Conservation (phyloP, 2,888 invertebrate genomes). For the Cistogaster globosa region DNA sequence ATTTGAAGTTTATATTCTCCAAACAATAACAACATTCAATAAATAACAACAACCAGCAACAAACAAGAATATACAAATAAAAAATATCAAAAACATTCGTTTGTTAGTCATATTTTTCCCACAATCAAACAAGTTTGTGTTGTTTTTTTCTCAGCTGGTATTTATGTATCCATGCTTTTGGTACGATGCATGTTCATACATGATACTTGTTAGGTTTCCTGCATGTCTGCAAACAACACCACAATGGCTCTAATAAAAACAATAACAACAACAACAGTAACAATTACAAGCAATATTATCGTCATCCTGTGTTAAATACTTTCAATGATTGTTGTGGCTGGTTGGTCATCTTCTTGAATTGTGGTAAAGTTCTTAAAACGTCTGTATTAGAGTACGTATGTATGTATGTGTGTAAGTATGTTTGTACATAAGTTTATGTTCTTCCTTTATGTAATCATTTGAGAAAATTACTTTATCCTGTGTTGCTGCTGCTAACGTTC, state of each 20-base stretch:
- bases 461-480: conserved; percentile 71
- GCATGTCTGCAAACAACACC: conserved; percentile 49
- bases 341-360: not conserved
- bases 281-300: conserved; percentile 22
- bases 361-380: not conserved
- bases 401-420: no score
- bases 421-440: not conserved
- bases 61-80: no score
- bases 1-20: no score
- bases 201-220: conserved; percentile 71
- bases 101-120: conserved; percentile 66
- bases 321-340: conserved; percentile 39
- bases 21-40: no score
- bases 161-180: conserved; percentile 24
- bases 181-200: conserved; percentile 54
- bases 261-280: conserved; percentile 14
- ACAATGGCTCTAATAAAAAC: conserved; percentile 12
- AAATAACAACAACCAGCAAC: no score
- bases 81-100: no score
- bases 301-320: conserved; percentile 58
- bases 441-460: conserved; percentile 50
- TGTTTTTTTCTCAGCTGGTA: not conserved
- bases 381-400: not conserved
- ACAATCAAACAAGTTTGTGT: conserved; percentile 67
- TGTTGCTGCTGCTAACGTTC: conserved; percentile 6